Base-by-base conservation (phyloP, 1,140 invertebrate genomes). In the Euwallacea fornicatus region DNA sequence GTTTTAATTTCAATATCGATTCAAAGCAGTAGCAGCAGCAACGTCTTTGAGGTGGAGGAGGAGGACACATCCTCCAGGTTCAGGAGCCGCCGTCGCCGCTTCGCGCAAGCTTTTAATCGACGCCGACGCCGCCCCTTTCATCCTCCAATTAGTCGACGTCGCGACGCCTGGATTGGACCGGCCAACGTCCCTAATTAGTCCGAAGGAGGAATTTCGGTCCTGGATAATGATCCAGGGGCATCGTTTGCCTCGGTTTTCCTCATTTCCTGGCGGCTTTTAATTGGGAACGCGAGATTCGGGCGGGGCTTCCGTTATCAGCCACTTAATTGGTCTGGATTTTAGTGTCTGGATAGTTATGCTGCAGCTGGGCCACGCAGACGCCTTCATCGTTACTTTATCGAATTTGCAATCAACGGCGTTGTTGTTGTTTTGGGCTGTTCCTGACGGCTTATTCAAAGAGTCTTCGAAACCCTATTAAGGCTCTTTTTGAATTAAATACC, bases 61-160 rank as follows among this genome's bases (percentile, higher is more conserved):
- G 42, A 53, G 53, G 54, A 56, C 16, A 56, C 54, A 42, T 66
- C 65, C 65, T 66, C 65, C 65, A 58, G 65, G 55, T 58, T 54
- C 66, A 60, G 66, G 58, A 68, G 58, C 66, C 21, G 42, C 50
- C 55, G 53, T 21, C 53, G 54, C 44, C 11, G 53, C 46, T 68
- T 76, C 68, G 76, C 76, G 76, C 76, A 77, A 71, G 74, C 55
- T 73, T 72, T 77, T 77, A 77, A 77, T 77, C 76, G 76, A 73
- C 76, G 72, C 75, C 74, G 76, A 73, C 76, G 74, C 75, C 74
- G 71, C 75, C 75, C 72, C 72, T 73, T 75, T 75, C 76, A 75
- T 76, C 76, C 74, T 73, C 76, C 76, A 77, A 77, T 77, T 77
- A 77, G 76, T 75, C 72, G 72, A 59, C 73, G 69, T 62, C 69